Evolutionary conservation across 1,140 invertebrate species (phyloP).

Genomic region (Anagrus nilaparvatae): DNA sequence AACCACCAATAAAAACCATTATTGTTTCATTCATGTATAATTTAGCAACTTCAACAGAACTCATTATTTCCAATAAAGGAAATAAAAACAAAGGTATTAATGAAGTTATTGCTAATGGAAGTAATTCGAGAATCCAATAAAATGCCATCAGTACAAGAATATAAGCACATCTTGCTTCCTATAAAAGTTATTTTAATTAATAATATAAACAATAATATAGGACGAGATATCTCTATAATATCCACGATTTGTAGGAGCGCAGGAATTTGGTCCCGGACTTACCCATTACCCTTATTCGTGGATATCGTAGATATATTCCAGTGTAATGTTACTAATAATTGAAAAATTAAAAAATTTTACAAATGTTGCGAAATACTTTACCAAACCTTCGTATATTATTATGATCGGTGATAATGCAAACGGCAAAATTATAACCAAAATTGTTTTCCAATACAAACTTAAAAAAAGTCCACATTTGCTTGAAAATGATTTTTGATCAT

Average conservation of each 20-base stretch:
- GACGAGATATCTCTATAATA: no score
- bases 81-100: constrained; percentile 75
- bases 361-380: no score
- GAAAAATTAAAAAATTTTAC: no score
- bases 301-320: no score
- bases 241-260: no score
- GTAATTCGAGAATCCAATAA: constrained; percentile 74
- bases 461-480: constrained; percentile 4
- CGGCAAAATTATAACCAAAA: constrained; percentile 47
- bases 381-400: constrained; percentile 37
- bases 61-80: constrained; percentile 61
- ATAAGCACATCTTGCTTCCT: constrained; percentile 62
- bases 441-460: constrained; percentile 45
- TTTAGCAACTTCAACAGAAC: constrained; percentile 50
- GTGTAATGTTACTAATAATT: no score
- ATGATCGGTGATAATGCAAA: constrained; percentile 45
- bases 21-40: constrained; percentile 79
- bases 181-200: no score
- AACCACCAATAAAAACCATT: constrained; percentile 73
- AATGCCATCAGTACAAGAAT: constrained; percentile 71
- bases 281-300: no score
- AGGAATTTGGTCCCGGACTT: no score
- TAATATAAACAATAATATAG: no score
- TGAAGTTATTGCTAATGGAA: constrained; percentile 72
- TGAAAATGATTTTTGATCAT: background rate